Evolutionary conservation across 2,797 vertebrate species (phyloP).

Genomic region (Rhinogobio ventralis): DNA sequence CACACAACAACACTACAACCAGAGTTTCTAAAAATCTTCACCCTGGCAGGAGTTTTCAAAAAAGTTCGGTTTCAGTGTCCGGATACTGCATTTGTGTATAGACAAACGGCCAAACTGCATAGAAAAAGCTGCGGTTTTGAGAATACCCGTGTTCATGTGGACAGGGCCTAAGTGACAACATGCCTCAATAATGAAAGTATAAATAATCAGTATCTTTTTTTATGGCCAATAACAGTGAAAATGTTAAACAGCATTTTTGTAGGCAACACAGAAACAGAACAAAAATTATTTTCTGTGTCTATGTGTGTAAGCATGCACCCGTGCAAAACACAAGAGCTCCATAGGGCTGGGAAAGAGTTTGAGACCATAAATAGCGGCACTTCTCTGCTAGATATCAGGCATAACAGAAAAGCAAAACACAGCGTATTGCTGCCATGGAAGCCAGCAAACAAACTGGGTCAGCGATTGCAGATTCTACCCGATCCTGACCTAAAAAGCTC

Average conservation of each 20-base stretch:
- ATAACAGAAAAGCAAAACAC: conserved; percentile 54
- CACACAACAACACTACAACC: no score
- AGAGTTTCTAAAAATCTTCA: no score
- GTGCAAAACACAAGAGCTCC: not conserved
- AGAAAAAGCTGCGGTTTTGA: no score
- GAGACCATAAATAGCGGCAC: conserved; percentile 30
- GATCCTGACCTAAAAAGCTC: no score
- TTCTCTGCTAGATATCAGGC: conserved; percentile 41
- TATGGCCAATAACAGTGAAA: not conserved
- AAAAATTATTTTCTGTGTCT: not conserved
- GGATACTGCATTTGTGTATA: no score
- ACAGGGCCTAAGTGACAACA: not conserved
- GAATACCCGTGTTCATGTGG: no score
- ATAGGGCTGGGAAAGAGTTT: not conserved
- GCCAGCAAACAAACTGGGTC: no score
- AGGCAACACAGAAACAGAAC: conserved; percentile 3
- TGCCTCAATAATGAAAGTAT: not conserved
- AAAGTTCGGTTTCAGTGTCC: no score
- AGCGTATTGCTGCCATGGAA: no score
- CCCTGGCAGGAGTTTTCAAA: no score
- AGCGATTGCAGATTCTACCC: no score
- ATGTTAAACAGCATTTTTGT: not conserved
- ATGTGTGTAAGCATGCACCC: not conserved
- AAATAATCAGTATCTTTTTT: not conserved
- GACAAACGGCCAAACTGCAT: no score